Conservation (phyloP, 2,888 invertebrate genomes). For the Eupithecia vulgata region DNA sequence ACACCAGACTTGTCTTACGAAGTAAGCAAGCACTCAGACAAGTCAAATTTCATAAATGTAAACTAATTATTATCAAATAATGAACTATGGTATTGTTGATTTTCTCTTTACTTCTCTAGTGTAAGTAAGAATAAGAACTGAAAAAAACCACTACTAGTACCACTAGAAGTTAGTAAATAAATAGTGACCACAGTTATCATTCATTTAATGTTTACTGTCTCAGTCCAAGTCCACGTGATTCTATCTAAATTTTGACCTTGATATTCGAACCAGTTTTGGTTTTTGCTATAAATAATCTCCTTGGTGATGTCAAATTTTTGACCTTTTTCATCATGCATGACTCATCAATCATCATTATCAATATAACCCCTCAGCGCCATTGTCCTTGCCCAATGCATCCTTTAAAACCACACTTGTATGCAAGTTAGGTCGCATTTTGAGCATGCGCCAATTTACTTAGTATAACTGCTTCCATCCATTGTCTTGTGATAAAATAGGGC, state of each 20-base stretch:
- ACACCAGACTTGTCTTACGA: neutral
- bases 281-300: neutral
- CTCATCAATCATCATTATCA: no score
- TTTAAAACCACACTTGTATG: slow-evolving; percentile 11
- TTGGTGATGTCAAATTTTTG: neutral
- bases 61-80: no score
- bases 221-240: neutral
- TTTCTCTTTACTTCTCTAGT: no score
- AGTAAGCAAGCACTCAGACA: no score
- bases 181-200: no score
- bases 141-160: no score
- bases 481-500: neutral
- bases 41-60: no score
- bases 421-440: slow-evolving; percentile 19
- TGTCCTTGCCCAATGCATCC: slow-evolving; percentile 21
- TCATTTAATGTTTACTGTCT: neutral
- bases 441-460: slow-evolving; percentile 16
- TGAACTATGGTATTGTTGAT: no score
- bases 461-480: neutral
- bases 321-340: slow-evolving; percentile 3
- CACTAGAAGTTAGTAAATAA: no score
- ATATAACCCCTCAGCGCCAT: slow-evolving; percentile 13
- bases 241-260: neutral
- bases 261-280: neutral
- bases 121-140: no score